These are phyloP conservation scores for Parauchenoglanis ngamensis DNA, from an alignment of 2,797 vertebrate genomes.

Conservation along the genomic window DNA sequence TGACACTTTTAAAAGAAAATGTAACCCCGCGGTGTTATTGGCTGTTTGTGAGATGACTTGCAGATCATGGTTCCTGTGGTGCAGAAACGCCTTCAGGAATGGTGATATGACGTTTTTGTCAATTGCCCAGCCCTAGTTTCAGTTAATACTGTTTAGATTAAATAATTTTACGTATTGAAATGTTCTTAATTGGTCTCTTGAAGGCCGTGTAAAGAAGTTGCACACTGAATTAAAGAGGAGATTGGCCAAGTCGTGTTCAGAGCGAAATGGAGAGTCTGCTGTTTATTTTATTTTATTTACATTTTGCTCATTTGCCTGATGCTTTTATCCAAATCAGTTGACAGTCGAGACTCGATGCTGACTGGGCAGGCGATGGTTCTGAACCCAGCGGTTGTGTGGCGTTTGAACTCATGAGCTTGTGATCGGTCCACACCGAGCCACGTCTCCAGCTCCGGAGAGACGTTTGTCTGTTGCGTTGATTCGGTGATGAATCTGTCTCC, in stretches of 20 bases:
- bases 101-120: not conserved
- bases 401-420: not conserved
- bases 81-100: not conserved
- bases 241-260: not conserved
- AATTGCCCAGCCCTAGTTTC: not conserved
- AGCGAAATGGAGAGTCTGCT: not conserved
- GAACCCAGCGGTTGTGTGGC: not conserved
- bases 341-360: not conserved
- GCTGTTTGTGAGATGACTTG: not conserved
- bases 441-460: not conserved
- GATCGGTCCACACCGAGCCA: not conserved
- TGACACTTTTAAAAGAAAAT: not conserved
- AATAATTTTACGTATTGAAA: not conserved
- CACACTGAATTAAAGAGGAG: not conserved
- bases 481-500: not conserved
- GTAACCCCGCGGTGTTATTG: not conserved
- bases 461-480: not conserved
- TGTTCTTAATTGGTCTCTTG: not conserved
- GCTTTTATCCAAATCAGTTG: not conserved
- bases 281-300: slow-evolving; percentile 5
- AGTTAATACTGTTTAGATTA: not conserved
- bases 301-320: not conserved
- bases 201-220: not conserved
- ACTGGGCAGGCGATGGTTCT: not conserved
- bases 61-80: not conserved